A percentile compares a stretch with the other conserved stretches of the same genome.
phyloP scores from a whole-genome alignment of 2,113 vertebrate genomes.

The Phocoena sinus region DNA sequence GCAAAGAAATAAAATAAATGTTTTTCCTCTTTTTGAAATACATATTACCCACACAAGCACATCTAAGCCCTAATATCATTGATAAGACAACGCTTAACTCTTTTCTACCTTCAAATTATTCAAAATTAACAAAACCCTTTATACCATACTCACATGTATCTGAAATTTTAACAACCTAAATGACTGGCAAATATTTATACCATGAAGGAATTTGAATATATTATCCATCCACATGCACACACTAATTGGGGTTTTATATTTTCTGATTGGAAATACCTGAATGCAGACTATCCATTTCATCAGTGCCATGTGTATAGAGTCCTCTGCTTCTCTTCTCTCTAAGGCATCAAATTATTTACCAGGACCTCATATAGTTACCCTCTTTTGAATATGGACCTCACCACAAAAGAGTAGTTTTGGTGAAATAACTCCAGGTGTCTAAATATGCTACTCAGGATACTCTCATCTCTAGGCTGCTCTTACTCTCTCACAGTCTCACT shows the following conservation, averaged over 20 bases:
- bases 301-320: neutral
- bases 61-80: neutral
- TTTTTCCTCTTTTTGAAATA: neutral
- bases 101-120: neutral
- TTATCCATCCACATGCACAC: neutral
- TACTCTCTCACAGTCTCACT: neutral
- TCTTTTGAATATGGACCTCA: neutral
- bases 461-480: neutral
- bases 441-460: neutral
- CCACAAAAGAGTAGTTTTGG: neutral
- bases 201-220: neutral
- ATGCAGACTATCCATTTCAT: neutral
- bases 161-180: neutral
- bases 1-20: neutral
- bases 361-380: neutral
- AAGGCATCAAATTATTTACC: neutral
- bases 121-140: neutral
- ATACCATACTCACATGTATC: neutral
- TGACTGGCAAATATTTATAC: neutral
- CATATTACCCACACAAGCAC: neutral
- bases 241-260: neutral
- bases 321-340: neutral
- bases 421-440: neutral
- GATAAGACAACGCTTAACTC: neutral
- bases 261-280: neutral